Evolutionary conservation across 2,888 invertebrate species (phyloP), one percentile per base, ranked within the genome.

Genomic region (Luffia ferchaultella): DNA sequence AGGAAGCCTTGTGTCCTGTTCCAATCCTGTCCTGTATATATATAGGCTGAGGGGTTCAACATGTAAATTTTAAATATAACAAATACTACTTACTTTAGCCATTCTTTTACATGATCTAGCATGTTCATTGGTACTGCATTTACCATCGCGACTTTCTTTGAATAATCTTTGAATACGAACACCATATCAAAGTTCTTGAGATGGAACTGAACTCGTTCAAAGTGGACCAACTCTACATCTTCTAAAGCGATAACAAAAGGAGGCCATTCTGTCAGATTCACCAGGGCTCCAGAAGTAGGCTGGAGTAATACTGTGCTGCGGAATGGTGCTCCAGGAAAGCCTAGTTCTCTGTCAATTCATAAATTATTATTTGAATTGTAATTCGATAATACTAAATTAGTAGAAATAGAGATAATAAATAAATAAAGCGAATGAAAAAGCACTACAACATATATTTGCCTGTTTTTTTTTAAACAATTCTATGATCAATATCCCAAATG

Each of bases 151-250:
- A 95, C 92, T 76, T 98, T 98, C 63, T 92, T 90, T 48, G 89
- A 87, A 72, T 99, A 99, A 76, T 99, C 98, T 76, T 99, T 99
- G 73, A 98, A 99, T 48, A 99, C 95, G 69, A 99, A 98, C 55
- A 99, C 96, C 97, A 99, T 98, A 74, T 99, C 99, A 74, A 99
- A 99, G 82, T 98, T 99, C 80, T 98, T 97, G 61, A 99, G 85
- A 67, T 98, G 97, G 75, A 99, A 98, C 73, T 97, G 96, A 15
- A 99, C 98, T 73, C 99, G 88, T 80, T 99, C 99, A 76, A 99
- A 99, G 75, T 99, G 98, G 0, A 99, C 97, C 60, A 99, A 74
- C 71, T 99, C 98, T 0, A 98, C 95, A 69, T 98, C 98, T 73
- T 98, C 98, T 18, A 99, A 85, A 0, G 98, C 95, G 53, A 98